These are phyloP conservation scores for Pteropus alecto DNA, from an alignment of 2,113 vertebrate species.

Conservation along the genomic window DNA sequence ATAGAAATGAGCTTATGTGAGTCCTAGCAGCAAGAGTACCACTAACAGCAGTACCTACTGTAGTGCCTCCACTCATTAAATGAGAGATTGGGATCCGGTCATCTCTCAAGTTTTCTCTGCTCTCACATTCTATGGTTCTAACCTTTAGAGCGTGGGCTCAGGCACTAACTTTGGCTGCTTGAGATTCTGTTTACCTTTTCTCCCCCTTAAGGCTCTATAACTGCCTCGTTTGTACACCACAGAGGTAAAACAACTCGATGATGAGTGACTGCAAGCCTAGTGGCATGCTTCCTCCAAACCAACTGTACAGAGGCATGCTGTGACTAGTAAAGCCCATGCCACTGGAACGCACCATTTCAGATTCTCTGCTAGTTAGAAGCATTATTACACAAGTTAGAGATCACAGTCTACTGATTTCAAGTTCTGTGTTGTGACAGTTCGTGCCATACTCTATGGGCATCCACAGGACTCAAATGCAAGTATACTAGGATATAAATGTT, in stretches of 20 bases:
- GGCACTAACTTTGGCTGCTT: background rate
- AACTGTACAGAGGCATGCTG: rapidly evolving
- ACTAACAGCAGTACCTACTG: background rate
- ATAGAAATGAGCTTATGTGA: rapidly evolving
- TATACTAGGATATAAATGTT: background rate
- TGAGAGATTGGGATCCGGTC: rapidly evolving
- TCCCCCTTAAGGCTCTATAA: no score
- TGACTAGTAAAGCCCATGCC: background rate
- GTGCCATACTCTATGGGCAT: background rate
- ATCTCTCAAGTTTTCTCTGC: background rate
- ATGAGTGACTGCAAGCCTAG: background rate
- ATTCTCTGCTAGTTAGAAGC: background rate
- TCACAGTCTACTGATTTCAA: background rate
- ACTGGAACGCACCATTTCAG: background rate
- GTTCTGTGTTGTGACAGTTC: background rate
- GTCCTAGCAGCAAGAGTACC: background rate
- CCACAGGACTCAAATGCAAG: background rate
- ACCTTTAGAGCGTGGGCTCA: no score
- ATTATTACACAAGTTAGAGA: background rate
- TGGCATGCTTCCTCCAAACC: rapidly evolving
- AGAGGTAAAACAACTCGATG: background rate
- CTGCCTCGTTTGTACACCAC: no score
- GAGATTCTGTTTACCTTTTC: background rate
- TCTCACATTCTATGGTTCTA: background rate
- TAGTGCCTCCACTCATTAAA: rapidly evolving